Evolutionary conservation across 2,888 invertebrate genomes (phyloP).

Genomic region (Tinea semifulvella): DNA sequence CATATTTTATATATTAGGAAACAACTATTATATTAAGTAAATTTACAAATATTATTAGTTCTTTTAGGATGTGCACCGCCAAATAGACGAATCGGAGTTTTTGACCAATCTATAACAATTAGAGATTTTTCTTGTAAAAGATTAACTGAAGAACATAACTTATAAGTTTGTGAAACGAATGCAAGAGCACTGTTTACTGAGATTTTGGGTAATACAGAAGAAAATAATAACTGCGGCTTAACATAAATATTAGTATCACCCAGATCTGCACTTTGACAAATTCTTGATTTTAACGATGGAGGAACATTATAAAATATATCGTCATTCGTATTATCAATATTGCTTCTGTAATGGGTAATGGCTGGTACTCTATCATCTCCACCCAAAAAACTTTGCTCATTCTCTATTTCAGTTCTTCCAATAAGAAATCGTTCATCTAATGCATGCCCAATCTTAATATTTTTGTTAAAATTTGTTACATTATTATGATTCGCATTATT

Average conservation of each 20-base stretch:
- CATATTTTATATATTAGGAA: too few relatives aligned
- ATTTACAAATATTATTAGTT: conserved; percentile 61
- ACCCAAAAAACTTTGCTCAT: conserved; percentile 42
- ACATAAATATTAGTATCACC: conserved; percentile 40
- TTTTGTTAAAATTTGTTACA: conserved; percentile 33
- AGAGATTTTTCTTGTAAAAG: conserved; percentile 30
- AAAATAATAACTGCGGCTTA: conserved; percentile 41
- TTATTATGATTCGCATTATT: conserved; percentile 17
- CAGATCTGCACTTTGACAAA: conserved; percentile 45
- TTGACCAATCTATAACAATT: conserved; percentile 70
- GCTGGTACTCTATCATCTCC: conserved; percentile 46
- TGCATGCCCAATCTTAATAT: conserved; percentile 51
- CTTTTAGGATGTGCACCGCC: conserved; percentile 71
- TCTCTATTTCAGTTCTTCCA: conserved; percentile 34
- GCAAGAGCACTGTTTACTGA: conserved; percentile 42
- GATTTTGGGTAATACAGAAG: conserved; percentile 33
- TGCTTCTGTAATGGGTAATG: conserved; percentile 43
- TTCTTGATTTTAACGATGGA: conserved; percentile 33
- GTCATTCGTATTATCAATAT: conserved; percentile 28
- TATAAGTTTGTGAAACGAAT: conserved; percentile 47
- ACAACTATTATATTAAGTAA: neutral
- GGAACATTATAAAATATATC: conserved; percentile 25
- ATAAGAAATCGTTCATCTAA: conserved; percentile 43
- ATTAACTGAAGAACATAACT: conserved; percentile 41
- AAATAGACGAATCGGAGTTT: conserved; percentile 72